Conservation (phyloP, 2,797 vertebrate genomes). For the Parauchenoglanis ngamensis region DNA sequence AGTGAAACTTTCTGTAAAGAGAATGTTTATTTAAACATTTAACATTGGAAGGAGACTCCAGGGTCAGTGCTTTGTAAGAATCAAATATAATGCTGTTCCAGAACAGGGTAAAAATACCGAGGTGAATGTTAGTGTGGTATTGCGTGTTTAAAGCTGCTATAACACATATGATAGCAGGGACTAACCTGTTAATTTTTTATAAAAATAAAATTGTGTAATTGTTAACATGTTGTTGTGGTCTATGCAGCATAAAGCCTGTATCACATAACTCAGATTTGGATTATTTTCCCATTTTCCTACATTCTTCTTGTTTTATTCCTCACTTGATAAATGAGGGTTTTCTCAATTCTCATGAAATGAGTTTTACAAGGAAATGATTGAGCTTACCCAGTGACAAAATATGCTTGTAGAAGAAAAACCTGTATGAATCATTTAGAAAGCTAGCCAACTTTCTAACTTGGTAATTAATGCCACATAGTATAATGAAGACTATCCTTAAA, state of each 20-base stretch:
- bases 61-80: background rate
- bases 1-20: background rate
- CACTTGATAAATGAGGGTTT: background rate
- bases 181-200: background rate
- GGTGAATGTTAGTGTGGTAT: background rate
- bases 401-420: background rate
- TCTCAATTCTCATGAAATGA: background rate
- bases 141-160: background rate
- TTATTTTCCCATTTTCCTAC: background rate
- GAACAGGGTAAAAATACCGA: background rate
- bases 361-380: background rate
- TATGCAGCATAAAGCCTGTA: background rate
- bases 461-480: background rate
- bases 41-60: background rate
- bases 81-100: background rate
- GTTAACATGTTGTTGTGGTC: background rate
- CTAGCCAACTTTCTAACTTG: background rate
- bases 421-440: background rate
- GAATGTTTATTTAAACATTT: background rate
- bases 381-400: background rate
- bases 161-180: background rate
- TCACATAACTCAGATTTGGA: background rate
- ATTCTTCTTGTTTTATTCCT: background rate
- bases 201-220: background rate
- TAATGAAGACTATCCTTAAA: background rate